Evolutionary conservation across 2,113 vertebrate genomes (phyloP).

Genomic region (Gymnarchus niloticus): DNA sequence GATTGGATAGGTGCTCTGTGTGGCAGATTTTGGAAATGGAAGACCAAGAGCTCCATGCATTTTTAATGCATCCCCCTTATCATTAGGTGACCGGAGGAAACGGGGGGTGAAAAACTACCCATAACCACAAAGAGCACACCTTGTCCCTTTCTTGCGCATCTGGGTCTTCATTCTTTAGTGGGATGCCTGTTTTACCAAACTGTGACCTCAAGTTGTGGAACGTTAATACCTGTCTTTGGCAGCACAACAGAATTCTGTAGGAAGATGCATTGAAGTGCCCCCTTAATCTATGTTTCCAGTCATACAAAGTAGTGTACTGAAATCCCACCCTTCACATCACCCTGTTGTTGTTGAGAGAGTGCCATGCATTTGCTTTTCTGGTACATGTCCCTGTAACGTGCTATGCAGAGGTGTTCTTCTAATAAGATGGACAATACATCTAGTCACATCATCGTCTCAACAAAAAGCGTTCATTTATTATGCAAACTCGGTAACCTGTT

Average conservation of each 20-base stretch:
- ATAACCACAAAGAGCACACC: neutral
- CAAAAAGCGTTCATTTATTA: neutral
- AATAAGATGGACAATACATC: neutral
- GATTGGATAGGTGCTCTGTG: slow-evolving; percentile 35
- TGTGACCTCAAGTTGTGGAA: neutral
- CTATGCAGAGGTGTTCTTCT: neutral
- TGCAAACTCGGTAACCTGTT: neutral
- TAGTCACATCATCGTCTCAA: neutral
- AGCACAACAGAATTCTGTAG: neutral
- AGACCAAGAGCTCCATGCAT: neutral
- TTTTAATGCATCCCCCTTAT: slow-evolving; percentile 13
- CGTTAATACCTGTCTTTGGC: too few species aligned
- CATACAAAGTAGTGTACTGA: neutral
- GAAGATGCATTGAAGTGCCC: neutral
- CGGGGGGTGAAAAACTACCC: slow-evolving; percentile 39
- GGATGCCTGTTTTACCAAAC: neutral
- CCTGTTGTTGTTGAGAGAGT: neutral
- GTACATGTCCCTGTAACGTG: neutral
- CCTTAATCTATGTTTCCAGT: neutral
- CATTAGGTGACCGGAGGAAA: slow-evolving; percentile 27
- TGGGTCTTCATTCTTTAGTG: neutral
- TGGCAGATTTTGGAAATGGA: slow-evolving; percentile 24
- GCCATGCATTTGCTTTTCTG: neutral
- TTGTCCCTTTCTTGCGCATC: neutral
- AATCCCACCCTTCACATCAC: neutral